Evolutionary conservation across 2,888 invertebrate species (phyloP).

Genomic region (Microchrysa polita): DNA sequence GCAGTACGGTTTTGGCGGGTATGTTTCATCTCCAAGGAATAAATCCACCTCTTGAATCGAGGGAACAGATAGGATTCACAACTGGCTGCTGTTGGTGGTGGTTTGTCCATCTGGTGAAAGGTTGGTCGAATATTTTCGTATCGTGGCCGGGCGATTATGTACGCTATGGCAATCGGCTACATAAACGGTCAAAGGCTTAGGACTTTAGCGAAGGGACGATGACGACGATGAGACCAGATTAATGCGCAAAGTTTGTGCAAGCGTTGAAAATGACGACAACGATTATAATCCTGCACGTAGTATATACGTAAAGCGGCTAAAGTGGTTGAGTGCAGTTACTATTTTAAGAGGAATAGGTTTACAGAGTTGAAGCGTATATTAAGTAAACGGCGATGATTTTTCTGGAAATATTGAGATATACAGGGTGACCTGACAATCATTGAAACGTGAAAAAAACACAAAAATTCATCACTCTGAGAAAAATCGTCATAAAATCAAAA

Average conservation of each 20-base stretch:
- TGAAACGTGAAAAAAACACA: no score
- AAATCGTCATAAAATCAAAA: no score
- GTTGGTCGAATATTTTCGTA: slow-evolving; percentile 10
- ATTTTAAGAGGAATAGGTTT: no score
- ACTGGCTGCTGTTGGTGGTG: no score
- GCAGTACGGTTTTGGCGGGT: no score
- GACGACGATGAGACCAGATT: slow-evolving; percentile 12
- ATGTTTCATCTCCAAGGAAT: slow-evolving; percentile 33
- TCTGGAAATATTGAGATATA: no score
- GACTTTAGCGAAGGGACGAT: no score
- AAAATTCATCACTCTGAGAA: no score
- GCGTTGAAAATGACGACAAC: background rate
- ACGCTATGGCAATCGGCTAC: background rate
- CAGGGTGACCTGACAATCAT: no score
- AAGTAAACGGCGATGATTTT: no score
- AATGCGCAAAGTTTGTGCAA: slow-evolving; percentile 28
- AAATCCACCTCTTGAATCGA: slow-evolving; percentile 3
- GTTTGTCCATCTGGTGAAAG: background rate
- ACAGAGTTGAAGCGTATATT: no score
- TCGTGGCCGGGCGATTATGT: background rate
- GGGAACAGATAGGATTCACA: background rate
- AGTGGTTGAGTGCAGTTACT: no score
- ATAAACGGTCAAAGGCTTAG: background rate
- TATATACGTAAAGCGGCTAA: background rate
- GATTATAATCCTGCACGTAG: slow-evolving; percentile 4